phyloP scores from a whole-genome alignment of 1,140 invertebrate genomes.

The Fopius arisanus region DNA sequence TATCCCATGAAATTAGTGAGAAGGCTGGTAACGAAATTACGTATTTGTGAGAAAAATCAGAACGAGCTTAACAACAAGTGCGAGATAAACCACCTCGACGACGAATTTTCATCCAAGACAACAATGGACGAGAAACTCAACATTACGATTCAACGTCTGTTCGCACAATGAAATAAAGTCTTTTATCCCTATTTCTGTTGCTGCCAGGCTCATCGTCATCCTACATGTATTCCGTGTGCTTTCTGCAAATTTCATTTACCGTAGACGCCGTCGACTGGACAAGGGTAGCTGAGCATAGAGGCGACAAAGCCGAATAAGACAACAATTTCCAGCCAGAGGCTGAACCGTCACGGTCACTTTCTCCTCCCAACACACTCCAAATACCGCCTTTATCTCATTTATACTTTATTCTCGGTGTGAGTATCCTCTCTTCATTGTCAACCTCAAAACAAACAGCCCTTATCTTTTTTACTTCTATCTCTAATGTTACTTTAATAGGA shows the following conservation, averaged over 20 bases:
- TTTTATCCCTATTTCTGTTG: slow-evolving; percentile 21
- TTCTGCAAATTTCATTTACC: slow-evolving; percentile 28
- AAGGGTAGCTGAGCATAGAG: neutral
- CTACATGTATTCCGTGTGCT: slow-evolving; percentile 1
- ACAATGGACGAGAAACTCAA: slow-evolving; percentile 23
- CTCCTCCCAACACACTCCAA: neutral
- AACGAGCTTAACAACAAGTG: neutral
- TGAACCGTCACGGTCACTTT: slow-evolving; percentile 19
- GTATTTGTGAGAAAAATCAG: too few species aligned
- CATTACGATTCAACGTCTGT: slow-evolving; percentile 43
- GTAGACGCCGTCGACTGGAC: neutral
- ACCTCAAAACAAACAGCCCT: neutral
- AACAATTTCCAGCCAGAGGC: slow-evolving; percentile 18
- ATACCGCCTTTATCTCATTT: slow-evolving; percentile 2
- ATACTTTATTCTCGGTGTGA: neutral
- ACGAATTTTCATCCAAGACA: neutral
- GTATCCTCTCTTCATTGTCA: neutral
- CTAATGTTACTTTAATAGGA: neutral
- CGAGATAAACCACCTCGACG: neutral
- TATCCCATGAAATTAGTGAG: too few species aligned
- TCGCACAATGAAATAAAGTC: slow-evolving; percentile 45
- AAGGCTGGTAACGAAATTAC: too few species aligned
- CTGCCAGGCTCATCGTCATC: neutral
- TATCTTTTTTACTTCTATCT: neutral
- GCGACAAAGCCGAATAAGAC: slow-evolving; percentile 22